Conservation (phyloP, 2,797 vertebrate species). For the Lerista edwardsae region DNA sequence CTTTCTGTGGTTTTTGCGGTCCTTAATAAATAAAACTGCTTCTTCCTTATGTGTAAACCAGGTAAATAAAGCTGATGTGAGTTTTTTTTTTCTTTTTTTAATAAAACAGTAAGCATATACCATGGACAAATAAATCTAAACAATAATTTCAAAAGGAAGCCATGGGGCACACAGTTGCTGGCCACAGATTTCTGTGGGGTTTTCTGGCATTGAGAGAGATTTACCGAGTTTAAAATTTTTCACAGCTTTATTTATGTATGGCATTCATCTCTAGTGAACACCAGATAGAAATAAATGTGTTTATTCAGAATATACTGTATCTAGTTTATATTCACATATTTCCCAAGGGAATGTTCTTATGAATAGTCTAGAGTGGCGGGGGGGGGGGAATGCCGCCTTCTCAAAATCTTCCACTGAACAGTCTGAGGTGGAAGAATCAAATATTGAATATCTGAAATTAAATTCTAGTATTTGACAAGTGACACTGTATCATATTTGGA, state of each 20-base stretch:
- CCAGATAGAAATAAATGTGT: not conserved
- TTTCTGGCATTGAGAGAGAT: not conserved
- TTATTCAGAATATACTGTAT: constrained; percentile 12
- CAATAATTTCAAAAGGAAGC: not conserved
- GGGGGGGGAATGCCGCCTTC: too few species aligned
- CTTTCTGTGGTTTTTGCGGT: too few species aligned
- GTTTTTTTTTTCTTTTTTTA: not conserved
- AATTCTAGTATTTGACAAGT: not conserved
- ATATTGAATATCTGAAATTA: not conserved
- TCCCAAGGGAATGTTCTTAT: not conserved
- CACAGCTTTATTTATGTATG: constrained; percentile 1
- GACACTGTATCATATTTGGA: not conserved
- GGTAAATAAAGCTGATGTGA: not conserved
- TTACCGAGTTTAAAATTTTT: not conserved
- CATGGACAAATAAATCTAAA: not conserved
- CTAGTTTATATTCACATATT: not conserved
- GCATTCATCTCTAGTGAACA: not conserved
- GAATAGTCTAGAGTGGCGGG: not conserved
- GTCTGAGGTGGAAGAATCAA: not conserved
- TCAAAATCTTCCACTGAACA: not conserved
- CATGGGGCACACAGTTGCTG: not conserved
- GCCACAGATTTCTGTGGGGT: not conserved
- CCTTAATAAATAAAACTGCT: not conserved
- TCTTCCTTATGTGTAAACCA: not conserved
- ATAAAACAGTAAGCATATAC: not conserved